Conservation (phyloP, 2,888 invertebrate genomes). For the Acanthacorydalis orientalis region DNA sequence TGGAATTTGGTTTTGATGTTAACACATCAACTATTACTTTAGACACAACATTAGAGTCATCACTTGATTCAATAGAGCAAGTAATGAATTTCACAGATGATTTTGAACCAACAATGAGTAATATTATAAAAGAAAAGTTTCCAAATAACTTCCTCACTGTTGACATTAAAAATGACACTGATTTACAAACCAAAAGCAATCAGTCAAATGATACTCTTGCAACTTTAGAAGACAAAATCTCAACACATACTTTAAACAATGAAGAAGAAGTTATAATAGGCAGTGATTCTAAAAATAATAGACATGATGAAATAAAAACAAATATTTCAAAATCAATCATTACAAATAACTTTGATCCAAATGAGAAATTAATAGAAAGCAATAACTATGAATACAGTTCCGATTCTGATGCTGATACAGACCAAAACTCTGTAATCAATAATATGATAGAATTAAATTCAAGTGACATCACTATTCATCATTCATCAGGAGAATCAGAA, state of each 20-base stretch:
- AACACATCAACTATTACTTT: neutral
- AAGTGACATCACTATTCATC: constrained; percentile 58
- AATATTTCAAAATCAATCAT: neutral
- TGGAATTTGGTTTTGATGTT: neutral
- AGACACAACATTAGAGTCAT: neutral
- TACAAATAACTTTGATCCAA: constrained; percentile 6
- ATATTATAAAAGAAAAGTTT: too few species aligned
- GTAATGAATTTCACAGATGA: neutral
- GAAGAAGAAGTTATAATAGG: constrained; percentile 7
- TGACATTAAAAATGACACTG: too few species aligned
- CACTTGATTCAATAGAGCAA: neutral
- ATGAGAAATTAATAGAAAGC: constrained; percentile 12
- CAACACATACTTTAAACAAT: constrained; percentile 2
- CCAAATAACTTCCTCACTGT: too few species aligned
- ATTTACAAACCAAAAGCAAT: too few species aligned
- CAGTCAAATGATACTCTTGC: too few species aligned
- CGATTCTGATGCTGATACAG: constrained; percentile 33
- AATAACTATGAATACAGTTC: constrained; percentile 21
- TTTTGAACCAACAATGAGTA: neutral
- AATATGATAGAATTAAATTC: constrained; percentile 59
- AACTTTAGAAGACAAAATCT: too few species aligned
- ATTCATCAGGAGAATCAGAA: constrained; percentile 40
- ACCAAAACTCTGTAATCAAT: constrained; percentile 22
- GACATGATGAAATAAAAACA: constrained; percentile 10
- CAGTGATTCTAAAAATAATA: constrained; percentile 7